Conservation (phyloP, 2,113 vertebrate genomes). For the Terrapene triunguis region DNA sequence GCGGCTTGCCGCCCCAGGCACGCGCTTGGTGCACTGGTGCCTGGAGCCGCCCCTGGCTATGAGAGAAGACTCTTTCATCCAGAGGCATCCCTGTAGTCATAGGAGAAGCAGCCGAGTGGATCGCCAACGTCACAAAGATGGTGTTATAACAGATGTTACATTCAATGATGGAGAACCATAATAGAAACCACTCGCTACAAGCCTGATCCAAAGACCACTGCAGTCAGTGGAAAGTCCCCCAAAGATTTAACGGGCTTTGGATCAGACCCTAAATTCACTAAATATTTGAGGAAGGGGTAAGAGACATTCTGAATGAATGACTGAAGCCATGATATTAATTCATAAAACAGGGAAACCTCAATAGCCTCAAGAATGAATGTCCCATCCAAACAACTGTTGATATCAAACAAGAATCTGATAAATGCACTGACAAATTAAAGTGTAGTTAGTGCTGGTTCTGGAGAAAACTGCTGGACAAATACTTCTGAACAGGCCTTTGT, state of each 20-base stretch:
- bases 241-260: conserved; percentile 31
- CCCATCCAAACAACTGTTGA: not conserved
- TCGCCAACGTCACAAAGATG: not conserved
- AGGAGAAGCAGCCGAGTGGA: not conserved
- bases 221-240: conserved; percentile 68
- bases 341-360: rapidly evolving
- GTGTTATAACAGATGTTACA: conserved; percentile 42
- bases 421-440: not conserved
- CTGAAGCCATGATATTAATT: rapidly evolving
- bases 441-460: rapidly evolving
- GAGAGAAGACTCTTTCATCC: conserved; percentile 22
- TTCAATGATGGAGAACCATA: not conserved
- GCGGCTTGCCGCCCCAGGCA: too few relatives aligned
- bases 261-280: not conserved
- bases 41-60: not conserved
- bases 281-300: conserved; percentile 48
- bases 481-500: not conserved
- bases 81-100: not conserved
- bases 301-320: not conserved
- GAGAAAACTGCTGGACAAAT: not conserved
- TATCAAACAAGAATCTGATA: not conserved
- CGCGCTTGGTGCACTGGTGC: too few relatives aligned
- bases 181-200: not conserved
- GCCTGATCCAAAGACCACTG: not conserved
- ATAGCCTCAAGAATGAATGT: not conserved